A percentile compares a stretch with the other conserved stretches of the same genome.
Conservation (phyloP, 30 jellyfish, hydroid and myxozoan species). For the Phacellophora camtschatica region DNA sequence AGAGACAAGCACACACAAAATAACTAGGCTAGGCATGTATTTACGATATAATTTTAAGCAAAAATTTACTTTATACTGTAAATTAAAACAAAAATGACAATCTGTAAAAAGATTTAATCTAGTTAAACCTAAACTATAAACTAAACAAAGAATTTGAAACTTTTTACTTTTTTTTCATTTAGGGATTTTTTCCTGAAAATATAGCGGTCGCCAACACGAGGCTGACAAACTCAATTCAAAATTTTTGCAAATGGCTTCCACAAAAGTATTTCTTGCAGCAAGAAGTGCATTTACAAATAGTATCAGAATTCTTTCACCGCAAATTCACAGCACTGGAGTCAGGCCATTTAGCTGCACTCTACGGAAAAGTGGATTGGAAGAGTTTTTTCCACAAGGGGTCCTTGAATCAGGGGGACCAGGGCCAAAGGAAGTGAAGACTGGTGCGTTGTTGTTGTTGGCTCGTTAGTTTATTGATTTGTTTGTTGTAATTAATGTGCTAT, state of each 20-base stretch:
- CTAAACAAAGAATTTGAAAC: too few species aligned
- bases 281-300: not conserved
- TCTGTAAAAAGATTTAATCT: too few species aligned
- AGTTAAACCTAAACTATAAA: too few species aligned
- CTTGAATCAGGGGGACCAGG: conserved; percentile 75
- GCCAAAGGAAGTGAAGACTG: conserved; percentile 76
- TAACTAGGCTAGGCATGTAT: too few species aligned
- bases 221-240: not conserved
- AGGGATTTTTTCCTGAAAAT: too few species aligned
- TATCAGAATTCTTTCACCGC: not conserved
- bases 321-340: not conserved
- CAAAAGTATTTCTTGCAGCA: not conserved
- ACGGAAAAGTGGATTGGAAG: conserved; percentile 70
- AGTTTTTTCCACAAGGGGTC: conserved; percentile 96
- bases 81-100: too few species aligned
- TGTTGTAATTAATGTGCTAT: too few species aligned
- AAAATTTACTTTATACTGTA: too few species aligned
- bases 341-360: not conserved
- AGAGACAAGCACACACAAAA: too few species aligned
- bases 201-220: not conserved
- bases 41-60: too few species aligned
- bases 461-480: not conserved
- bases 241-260: conserved; percentile 3
- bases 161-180: too few species aligned
- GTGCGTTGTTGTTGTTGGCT: not conserved